A percentile compares a stretch with the other conserved stretches of the same genome.
phyloP scores from a whole-genome alignment of 1,140 invertebrate genomes.

The Druon quercuslanigerum region DNA sequence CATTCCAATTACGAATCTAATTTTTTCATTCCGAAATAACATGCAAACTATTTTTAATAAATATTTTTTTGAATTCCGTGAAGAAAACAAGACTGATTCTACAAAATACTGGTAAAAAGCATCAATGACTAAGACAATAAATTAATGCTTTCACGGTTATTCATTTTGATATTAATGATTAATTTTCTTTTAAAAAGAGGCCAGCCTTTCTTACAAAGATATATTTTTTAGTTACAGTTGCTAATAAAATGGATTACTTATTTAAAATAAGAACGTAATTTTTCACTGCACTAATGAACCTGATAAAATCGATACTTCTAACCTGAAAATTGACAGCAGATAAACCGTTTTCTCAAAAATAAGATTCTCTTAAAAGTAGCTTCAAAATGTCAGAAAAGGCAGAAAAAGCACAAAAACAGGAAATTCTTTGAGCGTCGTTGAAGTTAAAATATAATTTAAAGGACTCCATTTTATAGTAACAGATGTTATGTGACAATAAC shows the following conservation, averaged over 20 bases:
- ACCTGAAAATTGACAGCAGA: neutral
- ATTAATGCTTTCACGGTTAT: too few species aligned
- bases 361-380: neutral
- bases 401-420: neutral
- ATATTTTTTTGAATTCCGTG: neutral
- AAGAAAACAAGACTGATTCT: neutral
- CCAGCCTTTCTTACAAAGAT: neutral
- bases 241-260: too few species aligned
- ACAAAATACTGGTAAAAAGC: neutral
- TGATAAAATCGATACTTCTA: constrained; percentile 11
- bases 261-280: too few species aligned
- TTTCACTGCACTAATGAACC: too few species aligned
- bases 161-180: too few species aligned
- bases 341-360: neutral
- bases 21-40: neutral
- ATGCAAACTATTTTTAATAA: neutral
- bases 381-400: neutral
- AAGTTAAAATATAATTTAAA: too few species aligned
- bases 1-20: too few species aligned
- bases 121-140: neutral
- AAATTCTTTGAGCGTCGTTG: too few species aligned
- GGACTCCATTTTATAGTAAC: neutral
- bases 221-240: too few species aligned
- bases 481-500: neutral
- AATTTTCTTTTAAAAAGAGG: too few species aligned